phyloP scores from a whole-genome alignment of 2,888 invertebrate genomes.

The Dolichopus griseipennis region DNA sequence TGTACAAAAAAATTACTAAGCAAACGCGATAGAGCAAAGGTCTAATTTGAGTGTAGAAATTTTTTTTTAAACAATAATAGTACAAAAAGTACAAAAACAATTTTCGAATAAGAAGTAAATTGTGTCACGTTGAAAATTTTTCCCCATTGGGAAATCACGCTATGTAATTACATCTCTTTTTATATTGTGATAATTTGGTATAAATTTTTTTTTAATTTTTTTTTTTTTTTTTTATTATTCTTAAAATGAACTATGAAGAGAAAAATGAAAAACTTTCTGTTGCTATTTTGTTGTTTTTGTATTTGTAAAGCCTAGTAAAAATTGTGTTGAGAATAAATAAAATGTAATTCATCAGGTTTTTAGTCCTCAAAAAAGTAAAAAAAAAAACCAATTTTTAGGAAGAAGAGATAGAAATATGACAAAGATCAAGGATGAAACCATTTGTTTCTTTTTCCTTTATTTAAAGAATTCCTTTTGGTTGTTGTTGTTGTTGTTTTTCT shows the following conservation, averaged over 20 bases:
- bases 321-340: background rate
- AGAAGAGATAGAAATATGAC: too few relatives aligned
- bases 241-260: background rate
- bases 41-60: constrained; percentile 15
- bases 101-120: background rate
- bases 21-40: constrained; percentile 35
- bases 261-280: background rate
- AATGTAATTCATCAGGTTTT: background rate
- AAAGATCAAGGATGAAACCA: background rate
- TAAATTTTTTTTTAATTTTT: background rate
- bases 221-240: background rate
- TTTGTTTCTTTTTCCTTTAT: background rate
- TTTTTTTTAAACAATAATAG: too few relatives aligned
- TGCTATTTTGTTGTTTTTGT: too few relatives aligned
- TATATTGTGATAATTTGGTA: background rate
- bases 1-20: background rate
- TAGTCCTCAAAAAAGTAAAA: too few relatives aligned
- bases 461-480: background rate
- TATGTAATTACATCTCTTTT: constrained; percentile 8
- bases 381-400: background rate
- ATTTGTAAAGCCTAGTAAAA: background rate
- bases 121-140: constrained; percentile 3
- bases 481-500: too few relatives aligned
- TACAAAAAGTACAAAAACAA: background rate
- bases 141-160: constrained; percentile 10